Evolutionary conservation across 2,797 vertebrate species (phyloP).

Genomic region (Paedocypris micromegethes): DNA sequence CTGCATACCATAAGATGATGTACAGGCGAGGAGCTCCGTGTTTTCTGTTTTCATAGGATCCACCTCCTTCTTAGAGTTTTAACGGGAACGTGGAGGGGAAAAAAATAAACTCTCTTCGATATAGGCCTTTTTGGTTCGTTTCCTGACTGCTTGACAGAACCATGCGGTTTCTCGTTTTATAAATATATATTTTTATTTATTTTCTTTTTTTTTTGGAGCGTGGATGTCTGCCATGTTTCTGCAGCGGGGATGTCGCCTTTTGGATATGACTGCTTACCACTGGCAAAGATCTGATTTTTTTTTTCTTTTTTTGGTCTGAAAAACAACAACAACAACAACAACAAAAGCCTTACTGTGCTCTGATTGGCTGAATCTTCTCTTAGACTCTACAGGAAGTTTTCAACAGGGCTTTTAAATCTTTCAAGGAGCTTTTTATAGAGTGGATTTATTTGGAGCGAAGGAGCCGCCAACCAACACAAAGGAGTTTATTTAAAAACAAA

Average conservation of each 20-base stretch:
- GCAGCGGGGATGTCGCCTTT: slow-evolving; percentile 35
- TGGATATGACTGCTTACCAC: slow-evolving; percentile 40
- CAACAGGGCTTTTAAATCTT: slow-evolving; percentile 41
- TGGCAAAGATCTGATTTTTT: slow-evolving; percentile 40
- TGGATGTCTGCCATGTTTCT: slow-evolving; percentile 56
- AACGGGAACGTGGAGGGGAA: slow-evolving; percentile 1
- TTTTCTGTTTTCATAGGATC: slow-evolving; percentile 55
- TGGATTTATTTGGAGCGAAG: slow-evolving; percentile 38
- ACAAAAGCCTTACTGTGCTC: slow-evolving; percentile 42
- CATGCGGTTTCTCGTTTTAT: slow-evolving; percentile 47
- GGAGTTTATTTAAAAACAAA: slow-evolving; percentile 53
- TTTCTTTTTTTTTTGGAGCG: slow-evolving; percentile 52
- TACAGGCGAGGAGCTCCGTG: slow-evolving; percentile 50
- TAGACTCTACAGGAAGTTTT: slow-evolving; percentile 42
- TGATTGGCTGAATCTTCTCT: slow-evolving; percentile 47
- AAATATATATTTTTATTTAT: slow-evolving; percentile 57
- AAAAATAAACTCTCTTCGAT: neutral
- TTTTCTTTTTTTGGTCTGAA: too few species aligned
- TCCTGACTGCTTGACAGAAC: slow-evolving; percentile 50
- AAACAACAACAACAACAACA: too few species aligned
- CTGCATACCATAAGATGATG: slow-evolving; percentile 53
- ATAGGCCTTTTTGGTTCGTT: slow-evolving; percentile 38
- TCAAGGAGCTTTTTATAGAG: slow-evolving; percentile 42
- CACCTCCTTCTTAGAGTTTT: slow-evolving; percentile 44
- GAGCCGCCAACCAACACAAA: slow-evolving; percentile 50